These are phyloP conservation scores for Aphaenogaster ashmeadi DNA, from an alignment of 1,140 invertebrate species.

Conservation along the genomic window DNA sequence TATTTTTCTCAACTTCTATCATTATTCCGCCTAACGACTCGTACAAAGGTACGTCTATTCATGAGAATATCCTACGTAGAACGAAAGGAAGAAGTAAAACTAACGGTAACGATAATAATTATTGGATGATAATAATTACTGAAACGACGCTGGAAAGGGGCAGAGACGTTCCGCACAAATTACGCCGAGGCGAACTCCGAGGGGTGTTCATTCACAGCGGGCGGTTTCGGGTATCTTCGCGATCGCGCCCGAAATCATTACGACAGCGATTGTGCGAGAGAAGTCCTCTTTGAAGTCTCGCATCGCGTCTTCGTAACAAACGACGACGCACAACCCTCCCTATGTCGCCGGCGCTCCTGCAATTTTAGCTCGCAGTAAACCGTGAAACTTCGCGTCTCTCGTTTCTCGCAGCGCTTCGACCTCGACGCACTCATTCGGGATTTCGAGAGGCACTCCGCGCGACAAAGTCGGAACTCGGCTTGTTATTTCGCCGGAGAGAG, in stretches of 20 bases:
- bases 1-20: conserved; percentile 1
- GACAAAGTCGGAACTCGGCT: conserved; percentile 43
- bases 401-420: conserved; percentile 40
- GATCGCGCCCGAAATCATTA: conserved; percentile 55
- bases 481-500: conserved; percentile 66
- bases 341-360: conserved; percentile 31
- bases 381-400: conserved; percentile 46
- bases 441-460: conserved; percentile 48
- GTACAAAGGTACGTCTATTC: not conserved
- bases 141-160: not conserved
- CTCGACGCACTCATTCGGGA: conserved; percentile 48
- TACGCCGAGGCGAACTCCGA: conserved; percentile 2
- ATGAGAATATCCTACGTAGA: too few species aligned
- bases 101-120: conserved; percentile 37
- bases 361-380: conserved; percentile 61
- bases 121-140: conserved; percentile 32
- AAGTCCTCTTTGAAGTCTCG: conserved; percentile 69
- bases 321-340: conserved; percentile 54
- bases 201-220: conserved; percentile 6
- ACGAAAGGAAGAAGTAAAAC: conserved; percentile 9
- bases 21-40: conserved; percentile 23
- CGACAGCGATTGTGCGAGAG: conserved; percentile 49
- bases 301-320: conserved; percentile 69
- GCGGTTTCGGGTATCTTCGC: conserved; percentile 36
- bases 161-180: conserved; percentile 19